Percentiles rank a stretch among this genome's conserved stretches.
Conservation (phyloP, 2,797 vertebrate genomes). For the Oreonectes daqikongensis region DNA sequence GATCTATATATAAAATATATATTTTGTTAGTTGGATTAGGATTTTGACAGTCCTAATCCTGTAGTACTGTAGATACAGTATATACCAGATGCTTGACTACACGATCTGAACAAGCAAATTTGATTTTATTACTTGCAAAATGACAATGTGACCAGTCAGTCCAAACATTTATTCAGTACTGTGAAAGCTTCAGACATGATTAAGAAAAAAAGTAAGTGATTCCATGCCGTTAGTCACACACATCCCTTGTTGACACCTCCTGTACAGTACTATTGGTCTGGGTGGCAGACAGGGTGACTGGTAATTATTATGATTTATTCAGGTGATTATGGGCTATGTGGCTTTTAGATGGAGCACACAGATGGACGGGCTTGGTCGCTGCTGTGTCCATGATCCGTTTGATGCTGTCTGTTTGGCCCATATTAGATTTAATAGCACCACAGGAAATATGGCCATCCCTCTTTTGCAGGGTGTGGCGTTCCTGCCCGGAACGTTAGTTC, state of each 20-base stretch:
- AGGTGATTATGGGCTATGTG: constrained; percentile 53
- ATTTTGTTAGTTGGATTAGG: too few relatives aligned
- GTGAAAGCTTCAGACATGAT: neutral
- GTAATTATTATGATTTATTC: constrained; percentile 60
- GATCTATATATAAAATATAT: too few relatives aligned
- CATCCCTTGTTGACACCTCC: neutral
- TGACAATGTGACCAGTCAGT: neutral
- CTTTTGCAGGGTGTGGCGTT: constrained; percentile 17
- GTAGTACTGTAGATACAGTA: too few relatives aligned
- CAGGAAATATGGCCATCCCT: constrained; percentile 46
- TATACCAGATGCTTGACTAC: too few relatives aligned
- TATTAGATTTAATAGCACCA: constrained; percentile 37
- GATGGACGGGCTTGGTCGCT: constrained; percentile 51
- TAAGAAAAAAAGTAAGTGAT: constrained; percentile 17
- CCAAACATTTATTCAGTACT: neutral
- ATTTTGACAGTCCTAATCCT: too few relatives aligned
- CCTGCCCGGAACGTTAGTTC: constrained; percentile 30
- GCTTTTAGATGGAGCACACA: constrained; percentile 49
- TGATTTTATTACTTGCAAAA: neutral
- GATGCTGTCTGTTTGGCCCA: constrained; percentile 45
- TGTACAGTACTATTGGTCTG: constrained; percentile 6
- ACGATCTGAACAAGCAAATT: too few relatives aligned
- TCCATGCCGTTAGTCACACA: neutral
- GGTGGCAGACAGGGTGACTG: constrained; percentile 19
- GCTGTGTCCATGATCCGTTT: constrained; percentile 40